Evolutionary conservation across 2,797 vertebrate species (phyloP).

Genomic region (Enteromius afrohamiltoni): DNA sequence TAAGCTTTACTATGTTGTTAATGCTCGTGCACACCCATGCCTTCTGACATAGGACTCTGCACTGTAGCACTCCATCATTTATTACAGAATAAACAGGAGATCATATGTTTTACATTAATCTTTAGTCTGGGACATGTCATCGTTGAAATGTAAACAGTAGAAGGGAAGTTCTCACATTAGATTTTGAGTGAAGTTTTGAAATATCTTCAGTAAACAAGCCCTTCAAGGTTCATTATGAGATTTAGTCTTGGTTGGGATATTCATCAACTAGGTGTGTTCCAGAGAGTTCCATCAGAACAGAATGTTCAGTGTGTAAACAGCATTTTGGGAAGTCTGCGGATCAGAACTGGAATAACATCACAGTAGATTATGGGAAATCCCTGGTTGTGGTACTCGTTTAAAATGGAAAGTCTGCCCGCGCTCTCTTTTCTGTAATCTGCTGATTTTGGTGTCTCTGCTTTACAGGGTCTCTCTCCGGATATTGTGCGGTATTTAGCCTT

Average conservation of each 20-base stretch:
- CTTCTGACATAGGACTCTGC: neutral
- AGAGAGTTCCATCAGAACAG: constrained; percentile 22
- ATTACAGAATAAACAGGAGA: constrained; percentile 14
- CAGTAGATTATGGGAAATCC: constrained; percentile 54
- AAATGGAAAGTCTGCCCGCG: constrained; percentile 10
- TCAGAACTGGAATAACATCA: constrained; percentile 33
- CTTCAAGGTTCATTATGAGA: neutral
- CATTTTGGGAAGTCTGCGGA: constrained; percentile 48
- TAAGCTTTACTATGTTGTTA: constrained; percentile 75
- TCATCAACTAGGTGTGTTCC: neutral
- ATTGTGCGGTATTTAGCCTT: constrained; percentile 81
- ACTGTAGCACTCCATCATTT: neutral
- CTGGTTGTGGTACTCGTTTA: constrained; percentile 32
- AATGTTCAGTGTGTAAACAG: constrained; percentile 43
- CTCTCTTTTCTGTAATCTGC: constrained; percentile 20
- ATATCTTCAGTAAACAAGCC: neutral
- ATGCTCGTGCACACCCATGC: constrained; percentile 60
- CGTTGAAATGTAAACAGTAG: neutral
- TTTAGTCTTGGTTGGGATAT: neutral
- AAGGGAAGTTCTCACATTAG: neutral
- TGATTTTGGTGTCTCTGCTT: constrained; percentile 53
- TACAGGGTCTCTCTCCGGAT: constrained; percentile 82
- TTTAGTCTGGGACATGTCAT: neutral
- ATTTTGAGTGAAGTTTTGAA: neutral
- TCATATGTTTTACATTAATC: constrained; percentile 17